Evolutionary conservation across 1,140 invertebrate species (phyloP).

Genomic region (Plutomurus gul): DNA sequence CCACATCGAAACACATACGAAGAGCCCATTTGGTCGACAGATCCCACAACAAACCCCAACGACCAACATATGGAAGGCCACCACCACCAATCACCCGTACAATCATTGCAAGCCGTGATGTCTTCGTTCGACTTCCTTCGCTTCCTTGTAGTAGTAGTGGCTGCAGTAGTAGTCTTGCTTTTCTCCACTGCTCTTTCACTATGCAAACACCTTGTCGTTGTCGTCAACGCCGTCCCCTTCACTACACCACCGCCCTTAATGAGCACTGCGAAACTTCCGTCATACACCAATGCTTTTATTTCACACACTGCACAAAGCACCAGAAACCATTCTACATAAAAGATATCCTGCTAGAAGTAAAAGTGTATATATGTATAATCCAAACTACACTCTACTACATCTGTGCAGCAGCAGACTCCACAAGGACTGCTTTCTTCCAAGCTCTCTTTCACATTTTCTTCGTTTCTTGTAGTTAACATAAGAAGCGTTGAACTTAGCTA

Average conservation of each 20-base stretch:
- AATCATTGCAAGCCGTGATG: constrained; percentile 45
- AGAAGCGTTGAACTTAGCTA: neutral
- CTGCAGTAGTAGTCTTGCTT: neutral
- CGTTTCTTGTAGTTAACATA: neutral
- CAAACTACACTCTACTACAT: neutral
- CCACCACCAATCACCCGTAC: constrained; percentile 38
- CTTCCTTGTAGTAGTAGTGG: neutral
- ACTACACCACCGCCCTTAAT: neutral
- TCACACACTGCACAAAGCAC: no score
- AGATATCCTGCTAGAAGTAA: no score
- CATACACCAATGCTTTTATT: neutral
- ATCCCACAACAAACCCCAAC: neutral
- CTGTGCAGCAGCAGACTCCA: no score
- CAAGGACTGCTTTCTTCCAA: no score
- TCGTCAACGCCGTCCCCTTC: neutral
- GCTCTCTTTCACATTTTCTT: neutral
- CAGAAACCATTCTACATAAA: no score
- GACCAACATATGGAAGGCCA: constrained; percentile 43
- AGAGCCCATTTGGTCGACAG: constrained; percentile 36
- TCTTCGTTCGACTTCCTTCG: neutral
- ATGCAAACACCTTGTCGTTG: neutral
- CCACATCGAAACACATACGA: constrained; percentile 25
- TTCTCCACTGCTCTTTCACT: neutral
- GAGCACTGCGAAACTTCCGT: neutral
- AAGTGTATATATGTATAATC: no score